Conservation (phyloP, 2,113 vertebrate genomes). For the Neolamprologus falcicula region DNA sequence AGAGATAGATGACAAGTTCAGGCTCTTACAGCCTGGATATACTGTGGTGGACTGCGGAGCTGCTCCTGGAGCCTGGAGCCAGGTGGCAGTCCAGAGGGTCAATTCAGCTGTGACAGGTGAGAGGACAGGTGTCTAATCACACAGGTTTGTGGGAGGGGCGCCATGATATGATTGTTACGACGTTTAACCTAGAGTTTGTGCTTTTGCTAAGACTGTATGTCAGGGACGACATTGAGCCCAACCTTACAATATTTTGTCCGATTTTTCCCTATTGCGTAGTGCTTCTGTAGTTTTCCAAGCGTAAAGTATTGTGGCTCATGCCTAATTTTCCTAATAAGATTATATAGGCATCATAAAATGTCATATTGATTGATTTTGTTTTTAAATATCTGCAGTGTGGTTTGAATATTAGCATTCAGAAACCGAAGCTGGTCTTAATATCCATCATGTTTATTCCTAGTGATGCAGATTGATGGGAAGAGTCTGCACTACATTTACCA, state of each 20-base stretch:
- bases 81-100: constrained; percentile 83
- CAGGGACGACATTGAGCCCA: background rate
- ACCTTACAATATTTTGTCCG: background rate
- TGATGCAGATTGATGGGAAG: background rate
- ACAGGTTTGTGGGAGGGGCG: background rate
- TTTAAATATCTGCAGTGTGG: background rate
- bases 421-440: background rate
- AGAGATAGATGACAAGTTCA: constrained; percentile 78
- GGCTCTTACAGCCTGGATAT: constrained; percentile 75
- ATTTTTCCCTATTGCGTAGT: background rate
- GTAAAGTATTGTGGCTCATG: background rate
- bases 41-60: constrained; percentile 88
- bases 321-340: background rate
- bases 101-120: constrained; percentile 81
- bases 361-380: background rate
- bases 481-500: background rate
- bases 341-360: background rate
- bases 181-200: background rate
- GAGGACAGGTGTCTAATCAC: background rate
- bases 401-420: background rate
- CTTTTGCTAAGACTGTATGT: background rate
- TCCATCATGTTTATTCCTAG: background rate
- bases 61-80: constrained; percentile 93
- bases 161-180: background rate
- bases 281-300: background rate